Base-by-base conservation (phyloP, 2,113 vertebrate species). In the Equus quagga region DNA sequence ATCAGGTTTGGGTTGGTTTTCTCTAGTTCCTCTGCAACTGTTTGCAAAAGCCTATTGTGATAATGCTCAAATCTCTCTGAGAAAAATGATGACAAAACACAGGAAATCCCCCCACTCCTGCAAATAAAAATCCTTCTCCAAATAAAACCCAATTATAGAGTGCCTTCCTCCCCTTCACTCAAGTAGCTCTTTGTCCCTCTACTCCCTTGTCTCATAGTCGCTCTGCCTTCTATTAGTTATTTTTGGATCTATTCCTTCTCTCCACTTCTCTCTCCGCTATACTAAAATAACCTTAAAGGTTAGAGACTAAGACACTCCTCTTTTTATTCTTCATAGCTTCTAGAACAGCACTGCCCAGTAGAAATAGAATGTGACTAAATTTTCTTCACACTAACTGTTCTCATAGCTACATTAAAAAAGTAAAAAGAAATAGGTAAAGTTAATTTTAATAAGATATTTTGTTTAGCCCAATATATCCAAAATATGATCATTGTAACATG, bases 1-100 rank as follows among this genome's bases (percentile, higher is more conserved):
- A 96, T 8, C 49, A 89, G 51, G 49, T 86, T 96, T 95, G 67
- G n/a, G 64, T 86, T 81, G 81, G 81, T 91, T 95, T 96, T 89
- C 78, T 76, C 51, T 93, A 56, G 91, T 80, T 93, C 72, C 31
- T 88, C 49, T 78, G 60, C 46, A 95, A 89, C 72, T 81, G 73
- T 87, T 86, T 60, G 64, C 93, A 96, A 94, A 91, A 81, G 26
- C 72, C 24, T 86, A 21, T 86, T 82, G 89, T 96, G 65, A 84
- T 81, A 82, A 84, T 36, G 44, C 12, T 2, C 31, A 82, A 88
- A 64, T 83, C 51, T 92, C 56, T 62, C 18, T 65, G 70, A 73
- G 26, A 75, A 84, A 96, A 96, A 78, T 15, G 58, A 72, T 88
- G 69, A 91, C 36, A 85, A 96, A 95, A 69, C 49, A 23, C 87